Evolutionary conservation across 2,113 vertebrate species (phyloP), one percentile per base, ranked within the genome.

Genomic region (Phyllostomus discolor): DNA sequence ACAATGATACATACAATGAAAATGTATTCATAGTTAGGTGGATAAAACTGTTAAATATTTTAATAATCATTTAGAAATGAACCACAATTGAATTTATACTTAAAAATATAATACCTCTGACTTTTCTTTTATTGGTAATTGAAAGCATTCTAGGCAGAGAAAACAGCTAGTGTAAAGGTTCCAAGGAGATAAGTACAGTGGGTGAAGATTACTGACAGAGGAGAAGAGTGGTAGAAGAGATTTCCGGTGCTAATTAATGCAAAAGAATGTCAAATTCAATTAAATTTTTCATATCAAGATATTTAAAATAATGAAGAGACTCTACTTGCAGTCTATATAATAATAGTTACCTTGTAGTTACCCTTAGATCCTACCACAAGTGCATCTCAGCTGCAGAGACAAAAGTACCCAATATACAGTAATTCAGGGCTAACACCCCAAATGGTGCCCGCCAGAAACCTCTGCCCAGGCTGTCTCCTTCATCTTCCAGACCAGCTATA

Each of bases 21-120:
- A 94, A n/a, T 67, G 50, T 94, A 94, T 38, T 86, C 35, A 46
- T 81, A 22, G 50, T 26, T 79, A 94, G 7, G 28, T 52, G 5
- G 31, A 69, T 81, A 33, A 81, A 84, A 85, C 41, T 85, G 31
- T 86, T 38, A 70, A 88, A 52, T 11, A 66, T 46, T 94, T 92
- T 89, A 72, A 64, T 72, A 75, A 80, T 7, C 31, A 57, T 89
- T 94, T 81, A 86, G 92, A 92, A 86, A 67, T 52, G 31, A 90
- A 52, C 48, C 67, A 62, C 48, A 81, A 46, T 43, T 90, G 73
- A 94, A 94, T 83, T 83, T 54, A 48, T 54, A 72, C 52, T 66
- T 79, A 81, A 76, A 38, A 90, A 69, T 75, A 22, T 46, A 83
- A 35, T 54, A 46, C 16, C 59, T 62, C 72, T 52, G 80, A 31